Evolutionary conservation across 2,888 invertebrate species (phyloP).

Genomic region (Platerodrilus igneus): DNA sequence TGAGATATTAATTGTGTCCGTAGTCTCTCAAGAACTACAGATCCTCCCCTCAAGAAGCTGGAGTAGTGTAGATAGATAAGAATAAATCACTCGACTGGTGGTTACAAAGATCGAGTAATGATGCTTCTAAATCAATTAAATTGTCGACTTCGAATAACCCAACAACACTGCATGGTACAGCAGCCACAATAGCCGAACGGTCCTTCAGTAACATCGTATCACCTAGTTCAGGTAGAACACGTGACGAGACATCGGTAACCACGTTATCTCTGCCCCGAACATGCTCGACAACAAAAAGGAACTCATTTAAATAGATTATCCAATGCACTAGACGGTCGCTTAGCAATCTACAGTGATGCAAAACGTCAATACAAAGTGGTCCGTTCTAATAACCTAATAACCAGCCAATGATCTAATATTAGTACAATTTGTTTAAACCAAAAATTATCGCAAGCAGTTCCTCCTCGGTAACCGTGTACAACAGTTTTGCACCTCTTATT

Average conservation of each 20-base stretch:
- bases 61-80: too few species aligned
- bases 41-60: too few species aligned
- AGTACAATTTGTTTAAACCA: constrained; percentile 9
- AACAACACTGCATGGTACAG: too few species aligned
- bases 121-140: too few species aligned
- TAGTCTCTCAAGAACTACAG: too few species aligned
- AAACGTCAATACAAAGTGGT: constrained; percentile 29
- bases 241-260: constrained; percentile 30
- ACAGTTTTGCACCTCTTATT: constrained; percentile 1
- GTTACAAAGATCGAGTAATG: too few species aligned
- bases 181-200: too few species aligned
- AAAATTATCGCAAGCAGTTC: constrained; percentile 30
- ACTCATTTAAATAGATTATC: constrained; percentile 27
- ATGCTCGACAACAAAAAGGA: constrained; percentile 23
- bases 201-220: neutral
- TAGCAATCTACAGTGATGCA: constrained; percentile 23
- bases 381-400: constrained; percentile 27
- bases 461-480: constrained; percentile 27
- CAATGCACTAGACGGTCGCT: constrained; percentile 27
- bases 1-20: too few species aligned
- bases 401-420: constrained; percentile 7
- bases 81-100: too few species aligned
- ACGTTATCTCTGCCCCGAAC: constrained; percentile 28
- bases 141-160: too few species aligned
- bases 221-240: constrained; percentile 20